Evolutionary conservation across 2,113 vertebrate genomes (phyloP).

Genomic region (Sturnira hondurensis): DNA sequence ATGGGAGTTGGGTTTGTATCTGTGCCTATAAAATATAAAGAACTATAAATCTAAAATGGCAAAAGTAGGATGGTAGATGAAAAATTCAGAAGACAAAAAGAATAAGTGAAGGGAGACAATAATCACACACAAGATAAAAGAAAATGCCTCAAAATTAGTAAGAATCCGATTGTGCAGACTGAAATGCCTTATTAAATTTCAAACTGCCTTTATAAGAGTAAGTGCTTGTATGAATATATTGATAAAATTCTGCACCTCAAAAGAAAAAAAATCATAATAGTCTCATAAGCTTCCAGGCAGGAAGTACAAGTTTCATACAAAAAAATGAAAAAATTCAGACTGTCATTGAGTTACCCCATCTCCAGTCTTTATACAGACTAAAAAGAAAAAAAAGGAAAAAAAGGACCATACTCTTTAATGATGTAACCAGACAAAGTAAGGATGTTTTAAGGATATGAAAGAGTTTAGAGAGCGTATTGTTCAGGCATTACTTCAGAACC

Average conservation of each 20-base stretch:
- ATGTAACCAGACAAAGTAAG: background rate
- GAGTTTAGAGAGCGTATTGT: background rate
- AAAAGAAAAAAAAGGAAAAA: background rate
- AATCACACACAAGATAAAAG: background rate
- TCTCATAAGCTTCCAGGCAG: background rate
- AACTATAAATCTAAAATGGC: background rate
- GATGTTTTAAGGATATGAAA: background rate
- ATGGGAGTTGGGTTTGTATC: background rate
- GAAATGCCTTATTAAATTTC: background rate
- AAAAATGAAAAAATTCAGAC: slow-evolving; percentile 58
- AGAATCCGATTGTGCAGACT: background rate
- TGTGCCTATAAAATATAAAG: background rate
- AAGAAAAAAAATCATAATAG: background rate
- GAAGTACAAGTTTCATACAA: background rate
- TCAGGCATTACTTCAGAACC: background rate
- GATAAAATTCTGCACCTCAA: background rate
- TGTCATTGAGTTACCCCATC: background rate
- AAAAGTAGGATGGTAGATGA: background rate
- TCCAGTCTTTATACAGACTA: background rate
- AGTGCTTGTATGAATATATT: background rate
- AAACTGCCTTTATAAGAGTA: background rate
- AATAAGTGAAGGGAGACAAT: background rate
- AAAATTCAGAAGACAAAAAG: background rate
- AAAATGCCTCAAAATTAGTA: background rate
- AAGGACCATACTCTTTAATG: background rate